phyloP scores from a whole-genome alignment of 2,797 vertebrate genomes.

The Characodon lateralis region DNA sequence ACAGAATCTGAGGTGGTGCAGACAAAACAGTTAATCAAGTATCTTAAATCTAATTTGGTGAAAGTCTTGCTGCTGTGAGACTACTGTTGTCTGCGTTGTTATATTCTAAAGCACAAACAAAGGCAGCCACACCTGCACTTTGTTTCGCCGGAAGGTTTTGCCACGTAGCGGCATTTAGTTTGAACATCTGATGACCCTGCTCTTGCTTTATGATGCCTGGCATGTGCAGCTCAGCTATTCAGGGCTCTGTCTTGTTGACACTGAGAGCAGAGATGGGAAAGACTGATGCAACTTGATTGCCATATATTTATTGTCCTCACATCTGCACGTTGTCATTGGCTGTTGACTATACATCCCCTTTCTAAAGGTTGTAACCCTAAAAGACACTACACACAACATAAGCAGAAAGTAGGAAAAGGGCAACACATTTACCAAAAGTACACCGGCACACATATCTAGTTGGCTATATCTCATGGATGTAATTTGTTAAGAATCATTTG shows the following conservation, averaged over 20 bases:
- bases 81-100: background rate
- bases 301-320: conserved; percentile 1
- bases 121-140: background rate
- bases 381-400: background rate
- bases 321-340: background rate
- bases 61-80: background rate
- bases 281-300: conserved; percentile 4
- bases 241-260: background rate
- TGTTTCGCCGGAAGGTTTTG: background rate
- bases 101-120: background rate
- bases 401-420: background rate
- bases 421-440: background rate
- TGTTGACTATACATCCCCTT: background rate
- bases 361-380: conserved; percentile 8
- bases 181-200: background rate
- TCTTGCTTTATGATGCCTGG: background rate
- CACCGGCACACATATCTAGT: background rate
- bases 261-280: conserved; percentile 3
- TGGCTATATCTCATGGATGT: no score
- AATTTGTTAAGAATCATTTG: no score
- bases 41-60: background rate
- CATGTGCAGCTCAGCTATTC: background rate
- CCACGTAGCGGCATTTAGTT: background rate
- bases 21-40: background rate
- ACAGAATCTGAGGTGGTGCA: background rate